These are phyloP conservation scores for Drosophila nasuta DNA, from an alignment of 1,140 invertebrate genomes.

Conservation along the genomic window DNA sequence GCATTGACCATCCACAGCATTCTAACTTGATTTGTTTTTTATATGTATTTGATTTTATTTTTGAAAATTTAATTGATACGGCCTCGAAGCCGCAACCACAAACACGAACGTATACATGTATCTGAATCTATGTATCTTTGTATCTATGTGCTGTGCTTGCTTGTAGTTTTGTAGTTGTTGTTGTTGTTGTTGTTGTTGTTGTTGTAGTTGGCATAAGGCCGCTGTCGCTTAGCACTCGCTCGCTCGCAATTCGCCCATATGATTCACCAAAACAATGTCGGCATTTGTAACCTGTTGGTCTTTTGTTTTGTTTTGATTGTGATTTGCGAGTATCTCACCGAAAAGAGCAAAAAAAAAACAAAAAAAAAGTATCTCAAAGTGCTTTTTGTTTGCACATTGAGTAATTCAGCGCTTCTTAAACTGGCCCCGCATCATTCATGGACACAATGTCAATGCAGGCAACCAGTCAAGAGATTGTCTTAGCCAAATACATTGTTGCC, in stretches of 20 bases:
- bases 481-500: constrained; percentile 6
- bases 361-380: constrained; percentile 10
- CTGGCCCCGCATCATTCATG: constrained; percentile 9
- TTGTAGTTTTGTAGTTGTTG: neutral
- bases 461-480: constrained; percentile 24
- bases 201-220: constrained; percentile 12
- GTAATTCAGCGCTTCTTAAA: constrained; percentile 1
- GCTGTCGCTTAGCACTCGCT: constrained; percentile 5
- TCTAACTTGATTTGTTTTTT: neutral
- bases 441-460: constrained; percentile 27
- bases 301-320: constrained; percentile 29
- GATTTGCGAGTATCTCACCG: neutral
- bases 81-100: constrained; percentile 46
- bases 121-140: neutral
- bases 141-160: constrained; percentile 1
- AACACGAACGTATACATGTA: neutral
- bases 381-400: constrained; percentile 17
- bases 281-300: constrained; percentile 55
- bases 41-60: constrained; percentile 18
- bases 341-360: neutral
- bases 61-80: constrained; percentile 59
- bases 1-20: neutral
- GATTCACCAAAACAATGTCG: constrained; percentile 61
- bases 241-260: constrained; percentile 18
- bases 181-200: neutral